Evolutionary conservation across 2,113 vertebrate species (phyloP).

Genomic region (Poicephalus meyeri): DNA sequence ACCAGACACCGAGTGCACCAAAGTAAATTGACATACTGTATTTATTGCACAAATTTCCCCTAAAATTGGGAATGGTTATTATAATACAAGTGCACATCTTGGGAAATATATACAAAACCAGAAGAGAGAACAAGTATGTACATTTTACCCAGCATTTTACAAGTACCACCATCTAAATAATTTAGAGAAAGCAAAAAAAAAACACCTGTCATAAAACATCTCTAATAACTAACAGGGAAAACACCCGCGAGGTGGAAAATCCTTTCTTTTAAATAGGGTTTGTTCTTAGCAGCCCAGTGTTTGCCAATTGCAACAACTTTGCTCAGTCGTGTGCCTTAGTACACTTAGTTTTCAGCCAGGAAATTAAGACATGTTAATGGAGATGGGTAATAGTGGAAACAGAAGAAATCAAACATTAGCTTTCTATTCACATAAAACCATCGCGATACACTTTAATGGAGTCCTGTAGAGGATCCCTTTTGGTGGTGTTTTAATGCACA

Average conservation of each 20-base stretch:
- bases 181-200: constrained; percentile 82
- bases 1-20: neutral
- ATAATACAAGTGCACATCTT: constrained; percentile 85
- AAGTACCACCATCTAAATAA: constrained; percentile 87
- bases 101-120: constrained; percentile 94
- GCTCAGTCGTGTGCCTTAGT: constrained; percentile 53
- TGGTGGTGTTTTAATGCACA: constrained; percentile 7
- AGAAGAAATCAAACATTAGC: constrained; percentile 67
- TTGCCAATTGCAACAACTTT: constrained; percentile 63
- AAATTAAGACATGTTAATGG: constrained; percentile 80
- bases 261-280: constrained; percentile 12
- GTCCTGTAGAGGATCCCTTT: constrained; percentile 68
- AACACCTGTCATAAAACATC: constrained; percentile 64
- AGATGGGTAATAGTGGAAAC: constrained; percentile 37
- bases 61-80: constrained; percentile 95
- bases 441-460: neutral
- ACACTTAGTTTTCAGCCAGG: constrained; percentile 64
- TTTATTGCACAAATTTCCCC: constrained; percentile 99
- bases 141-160: constrained; percentile 85
- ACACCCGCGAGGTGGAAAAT: constrained; percentile 55
- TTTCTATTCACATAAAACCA: constrained; percentile 46
- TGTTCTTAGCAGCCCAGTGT: constrained; percentile 68
- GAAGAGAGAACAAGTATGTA: constrained; percentile 86
- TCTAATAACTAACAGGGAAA: constrained; percentile 45
- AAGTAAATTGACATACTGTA: constrained; percentile 77